Evolutionary conservation across 30 jellyfish, hydroid and myxozoan genomes (phyloP), one percentile per base, ranked within the genome.

Genomic region (Hydractinia symbiolongicarpus): DNA sequence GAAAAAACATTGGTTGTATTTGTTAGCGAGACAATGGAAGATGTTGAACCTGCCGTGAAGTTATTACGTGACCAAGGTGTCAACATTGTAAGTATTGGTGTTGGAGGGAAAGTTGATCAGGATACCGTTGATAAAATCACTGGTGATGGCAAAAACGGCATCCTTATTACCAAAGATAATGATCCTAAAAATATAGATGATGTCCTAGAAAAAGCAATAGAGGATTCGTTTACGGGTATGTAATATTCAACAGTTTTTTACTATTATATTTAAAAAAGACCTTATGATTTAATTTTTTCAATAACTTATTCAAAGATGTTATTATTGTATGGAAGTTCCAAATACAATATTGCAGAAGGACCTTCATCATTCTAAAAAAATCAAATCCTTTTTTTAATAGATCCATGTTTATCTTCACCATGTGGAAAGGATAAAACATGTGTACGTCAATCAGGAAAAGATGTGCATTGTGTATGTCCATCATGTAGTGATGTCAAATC

Each of bases 381-480:
- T 58, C 15, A 9, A 8, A 17, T 51, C 1, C 20, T 50, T 6
- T 82, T 74, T 72, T 40, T 55, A 79, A 53, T 68, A 91, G 96
- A 86, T 81, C 93, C 95, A 10, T 91, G 98, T 68, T 4, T 7
- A 67, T 53, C 61, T 40, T 44, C 69, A 20, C 75, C 54, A 7
- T 90, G 97, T 60, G 51, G 16, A 73, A 53, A 50, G 49, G 40
- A 79, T 54, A 60, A 81, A 56, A 70, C 54, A 9, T 90, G 97
- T 66, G 53, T 68, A 50, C 55, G 54, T 55, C 66, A 61, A 14
- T 13, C 73, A 6, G 89, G 75, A 62, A 82, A 85, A 5, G 66
- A 72, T n/a, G 71, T 87, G 6, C 82, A 66, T 44, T 90, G 97
- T 78, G 84, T 79, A 15, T 90, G 97, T 77, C 93, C 88, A 50